Evolutionary conservation across 2,113 vertebrate species (phyloP), one percentile per base, ranked within the genome.

Genomic region (Phalacrocorax carbo): DNA sequence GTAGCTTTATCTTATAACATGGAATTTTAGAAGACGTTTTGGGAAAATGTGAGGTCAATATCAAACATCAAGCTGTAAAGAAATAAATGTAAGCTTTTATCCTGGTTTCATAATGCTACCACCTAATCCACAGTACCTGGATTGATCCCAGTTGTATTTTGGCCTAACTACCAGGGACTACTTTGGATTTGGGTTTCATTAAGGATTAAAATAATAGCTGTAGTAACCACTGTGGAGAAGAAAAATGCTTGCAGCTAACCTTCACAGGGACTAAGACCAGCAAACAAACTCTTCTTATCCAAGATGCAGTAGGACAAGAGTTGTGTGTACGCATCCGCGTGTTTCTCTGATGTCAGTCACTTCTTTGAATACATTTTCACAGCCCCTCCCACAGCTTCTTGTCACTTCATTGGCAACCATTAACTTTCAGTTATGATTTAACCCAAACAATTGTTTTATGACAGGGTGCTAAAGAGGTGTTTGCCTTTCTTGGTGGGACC

Each of bases 31-130:
- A 55, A 49, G 61, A 49, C 16, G 5, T 54, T 70, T 34, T 18
- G 7, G 44, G 11, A 32, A 65, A 60, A 60, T 21, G 30, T 0
- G 12, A 66, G 40, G 48, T 29, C 26, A 23, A 3, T 88, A 77
- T 40, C 60, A 78, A 89, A 49, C 60, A 60, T 30, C 14, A n/a
- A 18, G 40, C 54, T 92, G 13, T 49, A 80, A 82, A 77, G 88
- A 73, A 83, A 76, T 15, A 80, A 93, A 38, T 80, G 27, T 11
- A 36, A 72, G 75, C 54, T 82, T 83, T 95, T 49, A 57, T 97
- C 54, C 58, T 69, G 75, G 57, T 95, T 93, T 96, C 75, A 34
- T 93, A 94, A 90, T 30, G 78, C 75, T 85, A 0, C 88, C 57
- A 65, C 55, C 26, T 88, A 86, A 90, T 93, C 90, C 66, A 73